Conservation (phyloP, 2,113 vertebrate genomes). For the Paradoxurus hermaphroditus region DNA sequence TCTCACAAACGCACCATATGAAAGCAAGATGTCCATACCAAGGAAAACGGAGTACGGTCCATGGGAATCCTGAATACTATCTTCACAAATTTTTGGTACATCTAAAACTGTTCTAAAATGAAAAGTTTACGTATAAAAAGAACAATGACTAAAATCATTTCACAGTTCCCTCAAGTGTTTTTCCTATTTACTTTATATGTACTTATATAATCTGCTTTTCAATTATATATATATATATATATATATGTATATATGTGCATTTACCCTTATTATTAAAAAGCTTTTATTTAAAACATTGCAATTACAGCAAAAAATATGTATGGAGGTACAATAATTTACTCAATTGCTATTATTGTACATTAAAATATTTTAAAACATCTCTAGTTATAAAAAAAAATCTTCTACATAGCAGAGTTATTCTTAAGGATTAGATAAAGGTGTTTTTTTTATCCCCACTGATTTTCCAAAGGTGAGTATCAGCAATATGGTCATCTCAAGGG, state of each 20-base stretch:
- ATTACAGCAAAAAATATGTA: neutral
- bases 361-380: neutral
- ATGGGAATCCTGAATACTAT: neutral
- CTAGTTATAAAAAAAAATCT: neutral
- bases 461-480: neutral
- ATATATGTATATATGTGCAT: neutral
- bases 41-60: neutral
- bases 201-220: neutral
- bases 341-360: neutral
- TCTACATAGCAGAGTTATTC: neutral
- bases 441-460: neutral
- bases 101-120: neutral
- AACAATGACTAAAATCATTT: neutral
- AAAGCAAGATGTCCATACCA: neutral
- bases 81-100: neutral
- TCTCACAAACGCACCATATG: neutral
- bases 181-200: slow-evolving; percentile 6
- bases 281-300: neutral
- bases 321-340: neutral
- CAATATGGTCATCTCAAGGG: neutral
- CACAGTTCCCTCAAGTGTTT: neutral
- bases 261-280: neutral
- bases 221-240: neutral
- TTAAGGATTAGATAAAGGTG: neutral
- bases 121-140: neutral